These are phyloP conservation scores for Erebia ligea DNA, from an alignment of 2,888 invertebrate species.

Conservation along the genomic window DNA sequence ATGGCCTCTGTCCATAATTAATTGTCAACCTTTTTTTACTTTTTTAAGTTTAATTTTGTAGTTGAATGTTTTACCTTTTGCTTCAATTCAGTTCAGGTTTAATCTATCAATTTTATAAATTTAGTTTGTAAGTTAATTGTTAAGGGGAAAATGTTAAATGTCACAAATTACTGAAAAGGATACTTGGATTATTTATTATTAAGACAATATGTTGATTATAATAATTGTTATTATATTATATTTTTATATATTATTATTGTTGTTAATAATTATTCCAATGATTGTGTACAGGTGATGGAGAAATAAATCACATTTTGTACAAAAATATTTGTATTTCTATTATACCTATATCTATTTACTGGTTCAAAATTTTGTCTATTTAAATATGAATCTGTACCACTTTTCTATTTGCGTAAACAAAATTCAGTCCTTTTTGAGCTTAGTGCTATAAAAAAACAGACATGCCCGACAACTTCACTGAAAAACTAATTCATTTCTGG, in stretches of 20 bases:
- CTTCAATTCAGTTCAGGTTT: not conserved
- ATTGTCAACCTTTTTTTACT: too few relatives aligned
- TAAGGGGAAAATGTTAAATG: slow-evolving; percentile 4
- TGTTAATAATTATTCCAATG: slow-evolving; percentile 43
- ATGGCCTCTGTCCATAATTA: too few relatives aligned
- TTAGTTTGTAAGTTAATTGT: not conserved
- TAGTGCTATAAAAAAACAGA: too few relatives aligned
- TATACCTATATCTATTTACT: not conserved
- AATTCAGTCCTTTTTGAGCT: too few relatives aligned
- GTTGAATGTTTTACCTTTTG: not conserved
- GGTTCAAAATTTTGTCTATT: slow-evolving; percentile 32
- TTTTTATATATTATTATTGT: slow-evolving; percentile 37
- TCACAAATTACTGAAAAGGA: slow-evolving; percentile 2
- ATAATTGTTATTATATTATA: slow-evolving; percentile 25
- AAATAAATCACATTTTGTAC: slow-evolving; percentile 42
- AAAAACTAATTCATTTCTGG: slow-evolving; percentile 44
- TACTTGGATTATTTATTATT: slow-evolving; percentile 12
- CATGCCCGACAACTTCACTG: too few relatives aligned
- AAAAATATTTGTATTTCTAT: slow-evolving; percentile 31
- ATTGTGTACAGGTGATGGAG: slow-evolving; percentile 48
- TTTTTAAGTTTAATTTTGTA: too few relatives aligned
- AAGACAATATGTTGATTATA: slow-evolving; percentile 29
- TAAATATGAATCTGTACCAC: too few relatives aligned
- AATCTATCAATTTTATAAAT: not conserved
- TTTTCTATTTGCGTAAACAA: too few relatives aligned